Evolutionary conservation across 2,797 vertebrate genomes (phyloP).

Genomic region (Chelon labrosus): DNA sequence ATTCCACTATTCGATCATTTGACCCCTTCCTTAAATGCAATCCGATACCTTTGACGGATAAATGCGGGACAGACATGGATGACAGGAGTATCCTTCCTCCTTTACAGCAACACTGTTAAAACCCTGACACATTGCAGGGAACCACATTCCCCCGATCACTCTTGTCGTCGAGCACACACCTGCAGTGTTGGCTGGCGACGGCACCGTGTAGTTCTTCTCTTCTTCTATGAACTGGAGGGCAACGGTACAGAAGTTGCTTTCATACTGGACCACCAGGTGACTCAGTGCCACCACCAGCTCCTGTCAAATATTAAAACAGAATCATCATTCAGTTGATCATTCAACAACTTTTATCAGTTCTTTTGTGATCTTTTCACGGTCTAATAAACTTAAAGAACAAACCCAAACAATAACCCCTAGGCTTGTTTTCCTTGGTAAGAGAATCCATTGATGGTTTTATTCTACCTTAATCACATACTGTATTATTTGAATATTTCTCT

Average conservation of each 20-base stretch:
- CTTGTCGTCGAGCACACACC: conserved; percentile 73
- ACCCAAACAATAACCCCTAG: no score
- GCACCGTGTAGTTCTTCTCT: conserved; percentile 95
- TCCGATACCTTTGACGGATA: conserved; percentile 8
- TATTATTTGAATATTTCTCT: no score
- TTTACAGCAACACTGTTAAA: no score
- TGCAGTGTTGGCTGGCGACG: conserved; percentile 90
- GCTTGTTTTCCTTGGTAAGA: no score
- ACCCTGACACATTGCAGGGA: no score
- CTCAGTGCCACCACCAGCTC: conserved; percentile 98
- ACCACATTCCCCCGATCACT: not conserved
- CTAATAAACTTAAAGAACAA: no score
- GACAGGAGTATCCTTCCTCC: not conserved
- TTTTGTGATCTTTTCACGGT: no score
- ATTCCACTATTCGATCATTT: conserved; percentile 23
- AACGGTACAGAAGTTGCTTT: conserved; percentile 98
- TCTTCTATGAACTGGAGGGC: conserved; percentile 98
- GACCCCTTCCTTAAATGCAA: conserved; percentile 10
- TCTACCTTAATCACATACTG: no score
- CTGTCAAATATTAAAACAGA: conserved; percentile 70
- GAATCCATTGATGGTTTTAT: no score
- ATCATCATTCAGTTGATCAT: not conserved
- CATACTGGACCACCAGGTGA: conserved; percentile 97
- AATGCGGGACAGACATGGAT: conserved; percentile 7
- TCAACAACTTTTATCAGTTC: no score